Base-by-base conservation (phyloP, 1,140 invertebrate species). In the Pinna nobilis region DNA sequence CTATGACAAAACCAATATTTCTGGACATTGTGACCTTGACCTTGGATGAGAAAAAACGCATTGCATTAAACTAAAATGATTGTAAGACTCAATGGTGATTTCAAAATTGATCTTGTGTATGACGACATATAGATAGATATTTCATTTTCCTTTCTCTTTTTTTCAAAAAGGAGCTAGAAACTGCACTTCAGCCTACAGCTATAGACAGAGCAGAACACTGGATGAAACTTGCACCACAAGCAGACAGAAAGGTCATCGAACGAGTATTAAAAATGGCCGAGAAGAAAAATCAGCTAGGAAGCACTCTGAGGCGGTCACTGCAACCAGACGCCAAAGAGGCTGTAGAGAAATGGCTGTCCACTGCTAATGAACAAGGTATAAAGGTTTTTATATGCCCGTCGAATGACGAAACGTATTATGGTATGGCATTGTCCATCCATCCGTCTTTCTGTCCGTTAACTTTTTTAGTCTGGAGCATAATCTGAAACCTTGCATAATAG, bases 341-440 rank as follows among this genome's bases (percentile, higher is more conserved):
- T 5, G 80, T 82, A 7, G 76, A 81, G 33, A 74, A 73, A 44
- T 84, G 83, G 83, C 60, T 83, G n/a, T 51, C 77, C 7, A 55
- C 47, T 23, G 83, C 83, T 1, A 77, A 60, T 3, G 81, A 84
- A 33, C 47, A 64, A 33, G 82, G 82, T 82, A 66, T 23, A 51
- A 30, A n/a, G n/a, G n/a, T n/a, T n/a, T n/a, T n/a, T n/a, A n/a
- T n/a, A n/a, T 41, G n/a, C n/a, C n/a, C n/a, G n/a, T n/a, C n/a
- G n/a, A n/a, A n/a, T n/a, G n/a, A n/a, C n/a, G n/a, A n/a, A n/a
- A n/a, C n/a, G n/a, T n/a, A n/a, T n/a, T n/a, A n/a, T n/a, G n/a
- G n/a, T n/a, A n/a, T n/a, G n/a, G n/a, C n/a, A n/a, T n/a, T n/a
- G n/a, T n/a, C n/a, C n/a, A n/a, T n/a, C n/a, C n/a, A n/a, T n/a